These are phyloP conservation scores for Heterotilapia buettikoferi DNA, from an alignment of 2,113 vertebrate species.

Conservation along the genomic window DNA sequence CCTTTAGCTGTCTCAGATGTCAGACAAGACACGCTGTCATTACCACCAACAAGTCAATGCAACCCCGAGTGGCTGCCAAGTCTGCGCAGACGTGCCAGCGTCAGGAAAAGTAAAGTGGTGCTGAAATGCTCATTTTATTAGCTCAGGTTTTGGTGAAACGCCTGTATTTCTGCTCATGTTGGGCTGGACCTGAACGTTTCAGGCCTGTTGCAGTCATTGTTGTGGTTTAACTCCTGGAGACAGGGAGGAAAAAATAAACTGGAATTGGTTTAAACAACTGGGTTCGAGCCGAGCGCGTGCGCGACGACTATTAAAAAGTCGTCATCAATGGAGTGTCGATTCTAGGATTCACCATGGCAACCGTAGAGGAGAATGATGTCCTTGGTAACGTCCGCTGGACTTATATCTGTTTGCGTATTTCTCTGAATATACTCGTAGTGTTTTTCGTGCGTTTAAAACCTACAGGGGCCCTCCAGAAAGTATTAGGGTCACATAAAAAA, in stretches of 20 bases:
- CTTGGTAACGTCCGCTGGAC: neutral
- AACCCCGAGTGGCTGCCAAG: conserved; percentile 15
- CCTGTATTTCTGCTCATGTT: neutral
- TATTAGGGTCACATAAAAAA: neutral
- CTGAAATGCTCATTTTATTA: neutral
- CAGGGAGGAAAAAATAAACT: neutral
- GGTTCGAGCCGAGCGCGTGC: neutral
- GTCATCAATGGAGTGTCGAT: neutral
- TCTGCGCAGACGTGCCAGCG: neutral
- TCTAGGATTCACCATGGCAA: neutral
- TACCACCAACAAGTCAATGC: conserved; percentile 19
- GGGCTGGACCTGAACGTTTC: neutral
- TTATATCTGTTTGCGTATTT: neutral
- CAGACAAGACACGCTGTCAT: conserved; percentile 14
- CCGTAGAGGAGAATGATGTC: neutral
- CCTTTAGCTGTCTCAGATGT: conserved; percentile 2
- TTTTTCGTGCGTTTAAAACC: neutral
- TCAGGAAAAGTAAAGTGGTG: neutral
- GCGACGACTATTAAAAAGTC: neutral
- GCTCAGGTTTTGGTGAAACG: neutral
- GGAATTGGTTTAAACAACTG: neutral
- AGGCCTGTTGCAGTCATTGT: neutral
- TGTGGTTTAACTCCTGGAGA: neutral
- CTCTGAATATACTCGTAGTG: neutral
- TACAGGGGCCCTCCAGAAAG: too few species aligned